Base-by-base conservation (phyloP, 2,888 invertebrate species). In the Athetis lepigone region DNA sequence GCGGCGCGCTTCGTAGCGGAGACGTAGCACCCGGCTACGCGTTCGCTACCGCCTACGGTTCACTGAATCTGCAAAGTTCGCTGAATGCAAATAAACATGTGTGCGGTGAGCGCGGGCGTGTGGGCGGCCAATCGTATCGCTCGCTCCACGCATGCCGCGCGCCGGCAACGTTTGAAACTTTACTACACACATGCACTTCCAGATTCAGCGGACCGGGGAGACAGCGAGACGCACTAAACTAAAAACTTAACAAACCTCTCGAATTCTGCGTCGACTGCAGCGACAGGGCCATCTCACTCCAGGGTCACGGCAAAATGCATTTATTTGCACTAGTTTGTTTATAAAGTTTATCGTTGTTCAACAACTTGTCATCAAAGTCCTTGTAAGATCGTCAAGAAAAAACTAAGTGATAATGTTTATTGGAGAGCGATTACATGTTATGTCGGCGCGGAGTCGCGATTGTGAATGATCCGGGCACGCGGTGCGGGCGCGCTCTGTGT, bases 261-360 rank as follows among this genome's bases (percentile, higher is more conserved):
- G 95, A 92, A 87, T 95, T 95, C 87, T 95, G 95, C 88, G 95
- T 92, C 85, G 95, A 90, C 81, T 95, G 95, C 85, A 96, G 95
- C 87, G 96, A 96, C 84, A 96, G 88, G 79, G 95, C 93, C 90
- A 96, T 95, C 86, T 95, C 94, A 87, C 96, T 95, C 82, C 95
- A 95, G 79, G 91, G 85, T 89, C 96, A 92, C 91, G 81, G 81
- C 82, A 63, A 85, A 87, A 88, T 88, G 81, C 93, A 94, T 92
- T 92, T 90, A 93, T 88, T 86, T 81, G 87, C 89, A 90, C 89
- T 88, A 88, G 84, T 84, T 69, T 67, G 83, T 84, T 69, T 66
- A 40, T 75, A 83, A 77, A 83, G 78, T 88, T 67, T 85, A 71
- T 78, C 49, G 50, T 74, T 40, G 71, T 64, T 75, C 69, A 74